Base-by-base conservation (phyloP, 1,140 invertebrate species). In the Trichoplusia ni region DNA sequence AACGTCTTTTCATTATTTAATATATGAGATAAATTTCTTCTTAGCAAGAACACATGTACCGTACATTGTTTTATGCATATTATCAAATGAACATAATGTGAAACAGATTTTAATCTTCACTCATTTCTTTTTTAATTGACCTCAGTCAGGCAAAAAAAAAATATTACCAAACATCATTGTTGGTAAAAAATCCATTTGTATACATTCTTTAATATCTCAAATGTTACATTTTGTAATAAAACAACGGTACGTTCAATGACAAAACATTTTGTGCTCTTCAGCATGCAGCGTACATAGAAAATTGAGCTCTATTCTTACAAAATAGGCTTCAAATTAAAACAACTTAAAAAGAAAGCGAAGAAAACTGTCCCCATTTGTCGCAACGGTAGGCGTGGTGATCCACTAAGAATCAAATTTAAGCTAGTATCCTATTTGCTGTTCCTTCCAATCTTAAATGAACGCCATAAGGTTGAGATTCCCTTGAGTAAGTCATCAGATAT, bases 301-400 rank as follows among this genome's bases (percentile, higher is more conserved):
- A 63, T 14, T 11, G 8, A 23, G 54, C 60, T 37, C 40, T 51
- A 63, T 0, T 7, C 0, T 2, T 4, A 5, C 1, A 42, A 0
- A 7, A 35, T 44, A 56, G 13, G 27, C 37, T 31, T 4, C 18
- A 37, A 64, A 25, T 64, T 64, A 14, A 11, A 14, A 8, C 21
- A 23, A 16, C 11, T 9, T 9, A 38, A 56, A 14, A 27, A 23
- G 37, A 60, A 42, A 59, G 31, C 54, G 49, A 66, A 76, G 73
- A 77, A 81, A 79, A 81, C 54, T 82, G 79, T 84, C 75, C 71
- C 74, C 62, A 71, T 77, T 81, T 84, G 76, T 79, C 79, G 82
- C 82, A 82, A 81, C 42, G 66, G 73, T 59, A 72, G 79, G 79
- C 81, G 81, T 80, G 81, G 77, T 78, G 69, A 73, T 77, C 69